Base-by-base conservation (phyloP, 2,797 vertebrate species). In the Babyrousa celebensis region DNA sequence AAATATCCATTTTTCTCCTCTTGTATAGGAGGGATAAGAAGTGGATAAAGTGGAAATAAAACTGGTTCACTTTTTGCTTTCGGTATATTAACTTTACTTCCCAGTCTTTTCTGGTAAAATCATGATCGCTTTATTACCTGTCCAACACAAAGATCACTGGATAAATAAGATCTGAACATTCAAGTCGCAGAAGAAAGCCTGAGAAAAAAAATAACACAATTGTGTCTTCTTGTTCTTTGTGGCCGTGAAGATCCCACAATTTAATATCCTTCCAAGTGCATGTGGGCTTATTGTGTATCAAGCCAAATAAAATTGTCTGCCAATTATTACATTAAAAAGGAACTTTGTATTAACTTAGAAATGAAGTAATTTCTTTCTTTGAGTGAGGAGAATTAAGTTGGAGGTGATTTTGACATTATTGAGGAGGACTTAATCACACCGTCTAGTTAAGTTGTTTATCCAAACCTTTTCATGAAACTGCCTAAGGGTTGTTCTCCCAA, bases 301-400 rank as follows among this genome's bases (percentile, higher is more conserved):
- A 95, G 80, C 18, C 29, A 94, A 96, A 96, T 97, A 97, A 96
- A 95, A 93, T 96, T 78, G 84, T 87, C 84, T 96, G 29, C 89
- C 96, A 97, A 95, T 97, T 97, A 97, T 96, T 96, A 95, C 62
- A 82, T 96, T 97, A 97, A 79, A 94, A 96, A 93, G 83, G 83
- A 96, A 97, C 85, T 71, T 70, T 15, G 5, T 85, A 93, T 96
- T 97, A 96, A 94, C 91, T 96, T 95, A 83, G 89, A 95, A 96
- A 91, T 89, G 80, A 94, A 97, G 92, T 89, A 80, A 96, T 97
- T 97, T 97, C 88, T 97, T 96, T 96, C 60, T 95, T 89, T 91
- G 91, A 96, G 82, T 40, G 89, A 89, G 71, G 54, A 85, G 62
- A 97, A 97, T 97, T 89, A 96, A 96, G 79, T 97, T 93, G 93